phyloP scores from a whole-genome alignment of 2,113 vertebrate genomes.

The Ceratotherium simum region DNA sequence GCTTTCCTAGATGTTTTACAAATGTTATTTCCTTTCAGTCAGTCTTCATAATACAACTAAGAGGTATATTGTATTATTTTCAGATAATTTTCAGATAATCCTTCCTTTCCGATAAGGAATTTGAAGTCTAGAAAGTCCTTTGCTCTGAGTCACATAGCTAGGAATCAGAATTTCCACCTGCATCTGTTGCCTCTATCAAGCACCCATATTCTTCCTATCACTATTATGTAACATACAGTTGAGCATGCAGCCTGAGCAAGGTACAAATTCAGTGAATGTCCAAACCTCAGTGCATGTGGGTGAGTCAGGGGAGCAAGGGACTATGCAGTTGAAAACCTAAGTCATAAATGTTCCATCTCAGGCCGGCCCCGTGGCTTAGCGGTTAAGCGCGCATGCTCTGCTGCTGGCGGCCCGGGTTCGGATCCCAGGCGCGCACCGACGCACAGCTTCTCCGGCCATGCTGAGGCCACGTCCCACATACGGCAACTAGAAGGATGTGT shows the following conservation, averaged over 20 bases:
- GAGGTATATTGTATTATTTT: neutral
- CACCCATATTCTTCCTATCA: neutral
- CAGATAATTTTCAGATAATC: neutral
- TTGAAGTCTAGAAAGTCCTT: slow-evolving; percentile 43
- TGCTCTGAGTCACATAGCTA: neutral
- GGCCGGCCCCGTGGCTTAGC: no score
- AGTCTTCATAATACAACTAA: slow-evolving; percentile 19
- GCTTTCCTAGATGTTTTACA: slow-evolving; percentile 43
- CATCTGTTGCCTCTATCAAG: neutral
- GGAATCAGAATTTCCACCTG: slow-evolving; percentile 4
- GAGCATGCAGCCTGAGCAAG: neutral
- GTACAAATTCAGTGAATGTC: neutral
- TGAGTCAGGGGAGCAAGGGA: neutral
- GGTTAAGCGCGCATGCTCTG: no score
- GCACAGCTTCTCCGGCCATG: no score
- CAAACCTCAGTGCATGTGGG: neutral
- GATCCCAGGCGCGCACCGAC: no score
- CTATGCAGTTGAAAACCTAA: neutral
- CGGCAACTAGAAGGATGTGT: no score
- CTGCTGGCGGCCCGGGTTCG: no score
- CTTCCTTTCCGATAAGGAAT: slow-evolving; percentile 56
- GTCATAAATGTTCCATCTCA: neutral
- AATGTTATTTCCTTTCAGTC: slow-evolving; percentile 52
- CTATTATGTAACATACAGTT: neutral
- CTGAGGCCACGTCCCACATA: no score